These are phyloP conservation scores for Homalodisca vitripennis DNA, from an alignment of 1,140 invertebrate species.

Conservation along the genomic window DNA sequence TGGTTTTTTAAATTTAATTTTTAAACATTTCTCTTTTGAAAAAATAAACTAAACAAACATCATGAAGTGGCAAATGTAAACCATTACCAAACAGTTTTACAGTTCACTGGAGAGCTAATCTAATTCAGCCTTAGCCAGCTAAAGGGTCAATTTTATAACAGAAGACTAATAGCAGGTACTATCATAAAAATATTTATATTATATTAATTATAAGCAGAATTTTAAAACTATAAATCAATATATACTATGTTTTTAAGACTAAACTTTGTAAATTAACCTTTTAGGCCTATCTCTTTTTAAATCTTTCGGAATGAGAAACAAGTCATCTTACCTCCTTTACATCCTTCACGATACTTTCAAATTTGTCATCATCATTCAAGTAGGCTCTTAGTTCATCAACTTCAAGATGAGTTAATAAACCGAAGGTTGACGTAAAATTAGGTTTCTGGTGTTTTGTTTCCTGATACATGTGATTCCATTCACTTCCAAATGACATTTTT, in stretches of 20 bases:
- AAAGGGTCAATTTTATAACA: neutral
- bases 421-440: constrained; percentile 51
- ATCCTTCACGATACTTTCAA: constrained; percentile 75
- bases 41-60: too few species aligned
- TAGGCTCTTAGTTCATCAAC: constrained; percentile 80
- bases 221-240: neutral
- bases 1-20: too few species aligned
- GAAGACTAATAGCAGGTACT: neutral
- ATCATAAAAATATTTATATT: neutral
- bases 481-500: constrained; percentile 12
- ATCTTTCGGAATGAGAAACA: too few species aligned
- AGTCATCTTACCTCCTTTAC: constrained; percentile 65
- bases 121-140: too few species aligned
- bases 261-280: constrained; percentile 9
- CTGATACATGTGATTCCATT: constrained; percentile 28
- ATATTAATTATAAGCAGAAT: neutral
- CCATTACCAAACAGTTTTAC: too few species aligned
- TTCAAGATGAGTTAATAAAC: constrained; percentile 56
- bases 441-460: constrained; percentile 40
- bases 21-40: too few species aligned
- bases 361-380: constrained; percentile 78
- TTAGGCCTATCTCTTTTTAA: too few species aligned
- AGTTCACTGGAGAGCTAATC: too few species aligned
- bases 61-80: too few species aligned
- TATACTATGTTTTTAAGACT: neutral